Base-by-base conservation (phyloP, 2,113 vertebrate species). In the Anseranas semipalmata region DNA sequence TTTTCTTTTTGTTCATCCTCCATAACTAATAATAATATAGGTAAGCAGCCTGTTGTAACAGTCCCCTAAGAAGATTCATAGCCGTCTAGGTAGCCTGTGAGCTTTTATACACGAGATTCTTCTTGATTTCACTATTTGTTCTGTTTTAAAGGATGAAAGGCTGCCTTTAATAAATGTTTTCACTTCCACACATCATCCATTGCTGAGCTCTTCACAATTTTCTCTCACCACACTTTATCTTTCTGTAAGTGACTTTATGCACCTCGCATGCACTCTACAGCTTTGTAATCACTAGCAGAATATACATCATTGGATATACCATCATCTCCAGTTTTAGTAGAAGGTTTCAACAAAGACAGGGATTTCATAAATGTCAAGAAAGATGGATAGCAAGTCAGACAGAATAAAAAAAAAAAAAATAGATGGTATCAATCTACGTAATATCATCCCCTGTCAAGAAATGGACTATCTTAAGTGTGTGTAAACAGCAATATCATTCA, bases 401-500 rank as follows among this genome's bases (percentile, higher is more conserved):
- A 85, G 63, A 77, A 83, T 50, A 13, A 50, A 50, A 50, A 12
- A 22, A 71, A 85, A 68, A 80, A 58, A 78, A 63, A 53, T 6
- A 82, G 25, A 59, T 25, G 35, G 9, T 37, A 96, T 89, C 75
- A 68, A 92, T 89, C 86, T 75, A 68, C 16, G 78, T 75, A 84
- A 72, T 60, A 91, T 43, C 2, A 10, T 63, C 71, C 21, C 11
- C 43, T 86, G 65, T 41, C 63, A 92, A 86, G 55, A 55, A 93
- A 80, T 52, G 50, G 92, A 22, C 2, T 13, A 48, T 60, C 77
- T 68, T 78, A 89, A 85, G 58, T 39, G 24, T 68, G 32, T 79
- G 70, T 87, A 95, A 96, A 87, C 84, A 96, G 73, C 43, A 95
- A 52, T 87, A 87, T 96, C 85, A 91, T 92, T 95, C 91, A 89